Conservation (phyloP, 1,140 invertebrate genomes). For the Drosophila saltans region DNA sequence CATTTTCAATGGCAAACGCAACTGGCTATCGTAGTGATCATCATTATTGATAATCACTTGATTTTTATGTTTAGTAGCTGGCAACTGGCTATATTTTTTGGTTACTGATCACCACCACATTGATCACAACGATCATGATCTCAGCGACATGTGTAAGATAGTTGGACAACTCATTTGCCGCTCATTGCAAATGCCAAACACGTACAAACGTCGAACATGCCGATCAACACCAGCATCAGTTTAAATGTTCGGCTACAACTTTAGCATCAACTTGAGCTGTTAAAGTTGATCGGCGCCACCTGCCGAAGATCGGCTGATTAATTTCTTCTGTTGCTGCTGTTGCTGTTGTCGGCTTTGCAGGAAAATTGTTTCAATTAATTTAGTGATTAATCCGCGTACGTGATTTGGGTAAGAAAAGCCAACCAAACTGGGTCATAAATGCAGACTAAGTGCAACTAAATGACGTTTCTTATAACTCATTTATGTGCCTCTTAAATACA, state of each 20-base stretch:
- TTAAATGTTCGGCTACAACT: constrained; percentile 29
- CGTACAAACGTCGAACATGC: constrained; percentile 70
- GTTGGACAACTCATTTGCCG: constrained; percentile 75
- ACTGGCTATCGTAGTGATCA: not conserved
- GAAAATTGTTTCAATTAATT: constrained; percentile 81
- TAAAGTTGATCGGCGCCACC: constrained; percentile 40
- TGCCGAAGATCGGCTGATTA: constrained; percentile 56
- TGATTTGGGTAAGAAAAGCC: constrained; percentile 55
- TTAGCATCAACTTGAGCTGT: not conserved
- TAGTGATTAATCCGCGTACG: constrained; percentile 77
- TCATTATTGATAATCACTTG: constrained; percentile 52
- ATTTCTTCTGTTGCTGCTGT: constrained; percentile 48
- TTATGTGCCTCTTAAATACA: constrained; percentile 20
- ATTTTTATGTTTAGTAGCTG: constrained; percentile 56
- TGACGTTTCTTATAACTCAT: constrained; percentile 53
- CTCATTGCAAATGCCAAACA: constrained; percentile 66
- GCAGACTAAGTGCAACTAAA: constrained; percentile 51
- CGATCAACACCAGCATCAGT: constrained; percentile 68
- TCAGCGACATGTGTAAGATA: constrained; percentile 70
- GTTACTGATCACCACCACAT: constrained; percentile 39
- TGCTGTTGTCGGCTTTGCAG: constrained; percentile 66
- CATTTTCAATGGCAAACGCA: not conserved
- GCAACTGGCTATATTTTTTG: constrained; percentile 58
- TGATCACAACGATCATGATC: constrained; percentile 59
- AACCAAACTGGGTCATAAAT: constrained; percentile 66